phyloP scores from a whole-genome alignment of 1,140 invertebrate species.

The Drosophila setifemur region DNA sequence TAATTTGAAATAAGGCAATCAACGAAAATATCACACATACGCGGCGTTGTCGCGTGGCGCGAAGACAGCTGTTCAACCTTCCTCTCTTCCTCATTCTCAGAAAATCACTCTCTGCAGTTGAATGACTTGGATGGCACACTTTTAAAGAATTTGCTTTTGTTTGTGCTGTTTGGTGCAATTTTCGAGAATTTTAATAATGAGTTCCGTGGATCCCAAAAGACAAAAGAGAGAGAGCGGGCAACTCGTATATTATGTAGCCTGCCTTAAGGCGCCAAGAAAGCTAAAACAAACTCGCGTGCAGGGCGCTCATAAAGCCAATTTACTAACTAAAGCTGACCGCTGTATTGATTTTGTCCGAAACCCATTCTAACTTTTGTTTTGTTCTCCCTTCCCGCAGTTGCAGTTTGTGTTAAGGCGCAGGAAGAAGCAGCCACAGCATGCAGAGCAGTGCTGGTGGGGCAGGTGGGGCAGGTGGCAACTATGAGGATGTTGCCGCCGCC shows the following conservation, averaged over 20 bases:
- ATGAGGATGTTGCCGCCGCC: constrained; percentile 76
- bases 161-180: constrained; percentile 4
- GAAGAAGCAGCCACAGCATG: constrained; percentile 34
- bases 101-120: constrained; percentile 13
- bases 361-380: neutral
- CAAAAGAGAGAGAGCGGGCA: neutral
- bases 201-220: neutral
- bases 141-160: constrained; percentile 4
- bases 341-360: constrained; percentile 26
- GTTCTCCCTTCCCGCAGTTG: constrained; percentile 2
- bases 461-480: constrained; percentile 57
- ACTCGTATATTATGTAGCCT: constrained; percentile 2
- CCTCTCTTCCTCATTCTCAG: neutral
- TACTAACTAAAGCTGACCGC: neutral
- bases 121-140: constrained; percentile 15
- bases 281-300: constrained; percentile 7
- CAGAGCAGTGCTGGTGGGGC: constrained; percentile 61
- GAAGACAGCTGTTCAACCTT: constrained; percentile 6
- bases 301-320: neutral
- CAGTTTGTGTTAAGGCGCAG: constrained; percentile 20
- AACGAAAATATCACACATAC: constrained; percentile 54
- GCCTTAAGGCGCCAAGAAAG: constrained; percentile 25
- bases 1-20: constrained; percentile 7
- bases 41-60: constrained; percentile 53
- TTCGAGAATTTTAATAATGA: constrained; percentile 7